Conservation (phyloP, 2,797 vertebrate genomes). For the Serranus cabrilla region DNA sequence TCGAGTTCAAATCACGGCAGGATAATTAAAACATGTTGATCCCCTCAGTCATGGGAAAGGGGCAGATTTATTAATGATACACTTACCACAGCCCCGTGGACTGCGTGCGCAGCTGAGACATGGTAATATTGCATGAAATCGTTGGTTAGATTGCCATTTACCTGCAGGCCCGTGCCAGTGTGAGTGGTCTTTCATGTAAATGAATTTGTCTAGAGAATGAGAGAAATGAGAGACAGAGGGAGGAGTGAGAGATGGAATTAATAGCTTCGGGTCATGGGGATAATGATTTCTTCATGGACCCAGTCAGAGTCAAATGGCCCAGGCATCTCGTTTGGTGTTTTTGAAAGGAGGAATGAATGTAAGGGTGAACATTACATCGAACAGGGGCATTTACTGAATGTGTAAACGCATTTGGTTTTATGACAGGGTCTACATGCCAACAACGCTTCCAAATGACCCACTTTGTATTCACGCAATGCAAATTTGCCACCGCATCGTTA, state of each 20-base stretch:
- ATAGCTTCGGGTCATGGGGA: conserved; percentile 84
- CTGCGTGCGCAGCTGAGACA: conserved; percentile 60
- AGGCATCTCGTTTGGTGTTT: conserved; percentile 66
- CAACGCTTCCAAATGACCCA: conserved; percentile 84
- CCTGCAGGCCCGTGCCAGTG: conserved; percentile 77
- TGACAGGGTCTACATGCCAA: conserved; percentile 72
- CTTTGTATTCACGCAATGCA: conserved; percentile 84
- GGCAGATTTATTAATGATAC: conserved; percentile 84
- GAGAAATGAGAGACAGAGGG: conserved; percentile 80
- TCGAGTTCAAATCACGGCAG: conserved; percentile 78
- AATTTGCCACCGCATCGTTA: conserved; percentile 78
- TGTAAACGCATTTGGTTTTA: conserved; percentile 82
- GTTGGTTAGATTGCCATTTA: conserved; percentile 80
- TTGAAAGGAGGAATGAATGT: conserved; percentile 63
- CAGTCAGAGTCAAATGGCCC: conserved; percentile 82
- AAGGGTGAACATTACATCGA: conserved; percentile 77
- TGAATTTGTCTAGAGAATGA: conserved; percentile 81
- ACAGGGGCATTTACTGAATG: conserved; percentile 80
- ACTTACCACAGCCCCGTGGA: conserved; percentile 70
- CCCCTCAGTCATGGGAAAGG: conserved; percentile 80
- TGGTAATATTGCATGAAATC: conserved; percentile 81
- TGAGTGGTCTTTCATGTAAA: conserved; percentile 86
- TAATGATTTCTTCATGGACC: conserved; percentile 86
- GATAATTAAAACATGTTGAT: conserved; percentile 85
- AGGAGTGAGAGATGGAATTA: conserved; percentile 83